A percentile compares a stretch with the other conserved stretches of the same genome.
These are phyloP conservation scores for Parauchenoglanis ngamensis DNA, from an alignment of 2,797 vertebrate species.

Conservation along the genomic window DNA sequence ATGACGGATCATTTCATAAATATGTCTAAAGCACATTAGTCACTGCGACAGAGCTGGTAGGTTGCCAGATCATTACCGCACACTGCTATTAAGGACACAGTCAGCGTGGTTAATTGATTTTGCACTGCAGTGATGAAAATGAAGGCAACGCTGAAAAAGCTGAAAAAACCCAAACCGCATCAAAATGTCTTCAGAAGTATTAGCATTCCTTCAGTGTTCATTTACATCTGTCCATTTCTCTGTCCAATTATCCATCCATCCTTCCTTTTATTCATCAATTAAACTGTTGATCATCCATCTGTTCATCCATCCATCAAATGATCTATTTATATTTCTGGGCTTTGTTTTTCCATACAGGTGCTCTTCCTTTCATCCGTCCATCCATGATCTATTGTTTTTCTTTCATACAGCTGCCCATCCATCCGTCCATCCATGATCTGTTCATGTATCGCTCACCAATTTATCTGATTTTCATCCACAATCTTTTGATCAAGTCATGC, in stretches of 20 bases:
- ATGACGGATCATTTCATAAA: constrained; percentile 48
- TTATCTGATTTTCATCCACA: no score
- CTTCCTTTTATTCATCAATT: neutral
- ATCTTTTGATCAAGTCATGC: no score
- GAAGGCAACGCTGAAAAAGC: constrained; percentile 38
- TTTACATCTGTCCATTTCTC: neutral
- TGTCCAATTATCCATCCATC: neutral
- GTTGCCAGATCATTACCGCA: constrained; percentile 56
- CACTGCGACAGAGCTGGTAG: constrained; percentile 31
- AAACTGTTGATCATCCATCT: neutral
- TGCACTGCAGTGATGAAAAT: constrained; percentile 58
- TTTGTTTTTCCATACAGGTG: neutral
- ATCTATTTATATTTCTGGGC: neutral
- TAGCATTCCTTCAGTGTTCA: neutral
- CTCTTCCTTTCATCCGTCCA: neutral
- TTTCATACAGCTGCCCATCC: neutral
- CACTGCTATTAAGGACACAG: constrained; percentile 53
- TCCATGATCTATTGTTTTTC: neutral
- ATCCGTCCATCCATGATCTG: neutral
- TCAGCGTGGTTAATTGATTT: constrained; percentile 63
- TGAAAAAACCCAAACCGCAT: neutral
- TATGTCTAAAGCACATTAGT: constrained; percentile 49
- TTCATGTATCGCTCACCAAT: no score
- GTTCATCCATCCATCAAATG: neutral
- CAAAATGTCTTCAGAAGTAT: neutral